Percentiles rank a stretch among this genome's conserved stretches.
Evolutionary conservation across 1,140 invertebrate species (phyloP).

Genomic region (Sinonovacula constricta): DNA sequence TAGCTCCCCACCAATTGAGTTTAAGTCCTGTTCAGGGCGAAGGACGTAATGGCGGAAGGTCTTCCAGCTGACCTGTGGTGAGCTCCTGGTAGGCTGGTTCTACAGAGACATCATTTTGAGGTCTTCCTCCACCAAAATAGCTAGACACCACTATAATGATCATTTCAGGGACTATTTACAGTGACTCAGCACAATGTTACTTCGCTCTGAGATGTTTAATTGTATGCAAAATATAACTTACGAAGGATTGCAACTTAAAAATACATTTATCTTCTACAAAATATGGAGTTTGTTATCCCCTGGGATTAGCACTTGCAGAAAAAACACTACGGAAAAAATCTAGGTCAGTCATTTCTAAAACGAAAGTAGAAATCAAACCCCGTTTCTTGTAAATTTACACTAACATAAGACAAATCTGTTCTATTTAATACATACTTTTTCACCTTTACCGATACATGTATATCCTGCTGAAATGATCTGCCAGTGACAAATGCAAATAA

Average conservation of each 20-base stretch:
- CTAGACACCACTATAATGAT: no score
- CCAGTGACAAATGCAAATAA: slow-evolving; percentile 41
- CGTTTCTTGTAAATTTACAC: neutral
- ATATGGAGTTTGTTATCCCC: neutral
- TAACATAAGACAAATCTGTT: neutral
- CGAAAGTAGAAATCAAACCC: neutral
- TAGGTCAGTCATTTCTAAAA: neutral
- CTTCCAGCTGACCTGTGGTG: no score
- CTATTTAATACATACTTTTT: slow-evolving; percentile 30
- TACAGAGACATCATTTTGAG: no score
- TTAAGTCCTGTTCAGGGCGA: no score
- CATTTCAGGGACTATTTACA: no score
- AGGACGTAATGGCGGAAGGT: no score
- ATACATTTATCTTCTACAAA: neutral
- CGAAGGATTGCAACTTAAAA: neutral
- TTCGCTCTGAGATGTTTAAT: no score
- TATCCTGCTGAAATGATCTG: slow-evolving; percentile 45
- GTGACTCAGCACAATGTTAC: no score
- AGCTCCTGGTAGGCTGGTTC: no score
- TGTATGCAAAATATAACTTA: neutral
- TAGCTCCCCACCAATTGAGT: no score
- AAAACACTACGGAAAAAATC: neutral
- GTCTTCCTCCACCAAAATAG: no score
- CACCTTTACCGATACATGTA: slow-evolving; percentile 40
- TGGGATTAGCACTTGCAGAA: neutral